These are phyloP conservation scores for Erebia ligea DNA, from an alignment of 2,888 invertebrate species.

Conservation along the genomic window DNA sequence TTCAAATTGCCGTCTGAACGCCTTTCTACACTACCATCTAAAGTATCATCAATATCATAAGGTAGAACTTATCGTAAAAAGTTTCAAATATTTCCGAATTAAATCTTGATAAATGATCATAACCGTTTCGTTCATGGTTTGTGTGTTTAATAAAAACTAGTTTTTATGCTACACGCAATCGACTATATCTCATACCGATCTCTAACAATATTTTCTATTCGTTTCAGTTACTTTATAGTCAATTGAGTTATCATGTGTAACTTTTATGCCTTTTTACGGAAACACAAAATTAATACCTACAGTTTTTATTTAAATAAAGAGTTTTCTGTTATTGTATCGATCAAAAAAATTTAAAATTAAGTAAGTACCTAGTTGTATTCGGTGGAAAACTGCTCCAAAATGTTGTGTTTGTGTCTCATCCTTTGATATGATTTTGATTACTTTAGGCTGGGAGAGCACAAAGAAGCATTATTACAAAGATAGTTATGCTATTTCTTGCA, in stretches of 20 bases:
- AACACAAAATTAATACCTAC: not conserved
- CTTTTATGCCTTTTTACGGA: not conserved
- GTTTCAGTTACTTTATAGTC: not conserved
- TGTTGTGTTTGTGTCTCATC: not conserved
- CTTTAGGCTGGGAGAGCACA: not conserved
- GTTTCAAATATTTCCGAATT: slow-evolving; percentile 31
- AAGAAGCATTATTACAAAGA: not conserved
- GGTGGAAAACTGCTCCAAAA: not conserved
- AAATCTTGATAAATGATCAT: slow-evolving; percentile 35
- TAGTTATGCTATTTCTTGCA: not conserved
- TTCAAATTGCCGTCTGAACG: slow-evolving; percentile 30
- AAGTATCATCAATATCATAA: slow-evolving; percentile 30
- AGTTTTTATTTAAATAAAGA: too few species aligned
- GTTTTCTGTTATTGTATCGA: too few species aligned
- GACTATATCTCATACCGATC: slow-evolving; percentile 6
- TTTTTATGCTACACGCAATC: slow-evolving; percentile 19
- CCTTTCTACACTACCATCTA: slow-evolving; percentile 15
- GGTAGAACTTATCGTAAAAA: slow-evolving; percentile 32
- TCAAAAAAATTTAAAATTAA: too few species aligned
- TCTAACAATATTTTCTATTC: not conserved
- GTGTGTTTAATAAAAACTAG: slow-evolving; percentile 29
- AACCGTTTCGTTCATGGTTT: slow-evolving; percentile 30
- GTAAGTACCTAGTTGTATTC: too few species aligned
- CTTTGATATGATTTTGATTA: not conserved
- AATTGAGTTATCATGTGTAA: not conserved